Evolutionary conservation across 1,140 invertebrate genomes (phyloP), one percentile per base, ranked within the genome.

Genomic region (Drosophila asahinai): DNA sequence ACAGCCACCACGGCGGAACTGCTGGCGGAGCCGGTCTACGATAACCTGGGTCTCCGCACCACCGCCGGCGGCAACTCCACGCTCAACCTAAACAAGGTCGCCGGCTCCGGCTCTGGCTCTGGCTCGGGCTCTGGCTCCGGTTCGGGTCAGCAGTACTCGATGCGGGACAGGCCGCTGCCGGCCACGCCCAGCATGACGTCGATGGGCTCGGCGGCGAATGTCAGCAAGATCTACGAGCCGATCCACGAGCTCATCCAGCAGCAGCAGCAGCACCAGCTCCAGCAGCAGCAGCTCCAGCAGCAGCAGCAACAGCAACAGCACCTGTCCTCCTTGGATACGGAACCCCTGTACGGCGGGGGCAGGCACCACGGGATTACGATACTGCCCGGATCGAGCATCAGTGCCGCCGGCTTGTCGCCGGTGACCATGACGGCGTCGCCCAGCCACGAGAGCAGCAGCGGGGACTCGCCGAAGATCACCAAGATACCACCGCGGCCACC

Each of bases 21-120:
- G 59, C 83, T 81, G 36, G 93, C 94, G 25, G 97, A 97, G 83
- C 97, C 97, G 0, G 95, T 97, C 4, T 98, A 98, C 86, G 97
- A 98, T 83, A 97, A 97, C 84, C 93, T 98, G 14, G 97, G 97
- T 0, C 93, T 96, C 1, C 94, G 97, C 52, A 97, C 96, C 2
- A 97, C 97, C n/a, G 97, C 96, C 1, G 96, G 97, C 72, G 97
- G 97, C 8, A 97, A 96, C 80, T 97, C 97, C 0, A 95, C 95
- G 3, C 93, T 97, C 4, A 97, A 96, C 51, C 91, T 98, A 52
- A 96, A 96, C 84, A 96, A 96, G 93, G 79, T 64, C 92, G 92
- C 27, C 48, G 80, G 68, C 40, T 22, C 92, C 27, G 94, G 55
- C 75, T 92, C 40, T 48, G 49, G 57, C n/a, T 54, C 60, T 94